phyloP scores from a whole-genome alignment of 2,113 vertebrate genomes.

The Raja brachyura region DNA sequence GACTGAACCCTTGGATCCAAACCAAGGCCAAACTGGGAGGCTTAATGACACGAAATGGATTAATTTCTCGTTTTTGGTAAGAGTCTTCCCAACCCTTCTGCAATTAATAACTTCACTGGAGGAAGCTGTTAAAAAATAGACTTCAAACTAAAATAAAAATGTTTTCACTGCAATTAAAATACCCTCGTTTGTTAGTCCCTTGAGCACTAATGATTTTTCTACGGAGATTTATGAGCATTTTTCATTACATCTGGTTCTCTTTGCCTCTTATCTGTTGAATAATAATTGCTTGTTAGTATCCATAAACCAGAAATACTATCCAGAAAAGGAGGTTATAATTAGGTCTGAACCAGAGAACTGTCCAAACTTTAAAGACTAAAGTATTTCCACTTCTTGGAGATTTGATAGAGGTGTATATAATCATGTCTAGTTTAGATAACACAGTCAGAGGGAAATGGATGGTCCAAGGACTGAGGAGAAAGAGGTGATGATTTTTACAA shows the following conservation, averaged over 20 bases:
- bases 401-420: too few relatives aligned
- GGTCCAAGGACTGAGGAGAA: too few relatives aligned
- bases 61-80: not conserved
- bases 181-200: not conserved
- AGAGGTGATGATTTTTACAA: too few relatives aligned
- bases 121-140: constrained; percentile 12
- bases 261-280: not conserved
- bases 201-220: not conserved
- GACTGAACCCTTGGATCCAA: not conserved
- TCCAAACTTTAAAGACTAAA: not conserved
- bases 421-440: too few relatives aligned
- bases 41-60: not conserved
- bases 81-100: not conserved
- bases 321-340: not conserved
- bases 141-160: not conserved
- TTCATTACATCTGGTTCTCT: not conserved
- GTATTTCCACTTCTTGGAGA: too few relatives aligned
- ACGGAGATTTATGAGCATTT: not conserved
- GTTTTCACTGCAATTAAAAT: not conserved
- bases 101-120: not conserved
- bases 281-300: not conserved
- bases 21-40: not conserved
- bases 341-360: not conserved
- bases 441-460: too few relatives aligned
- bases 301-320: not conserved